phyloP scores from a whole-genome alignment of 2,888 invertebrate species.

The Calliscelio sp. region DNA sequence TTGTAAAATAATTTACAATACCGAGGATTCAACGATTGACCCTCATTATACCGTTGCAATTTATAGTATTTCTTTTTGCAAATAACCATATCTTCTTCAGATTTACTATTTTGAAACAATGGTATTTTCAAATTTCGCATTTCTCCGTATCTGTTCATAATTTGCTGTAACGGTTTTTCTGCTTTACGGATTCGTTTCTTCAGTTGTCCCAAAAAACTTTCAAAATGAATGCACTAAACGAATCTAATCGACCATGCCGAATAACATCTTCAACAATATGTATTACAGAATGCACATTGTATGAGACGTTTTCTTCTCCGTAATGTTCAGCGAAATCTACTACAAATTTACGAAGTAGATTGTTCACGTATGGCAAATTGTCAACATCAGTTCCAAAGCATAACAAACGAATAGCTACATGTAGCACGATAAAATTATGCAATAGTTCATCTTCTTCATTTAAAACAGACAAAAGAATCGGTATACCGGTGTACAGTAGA shows the following conservation, averaged over 20 bases:
- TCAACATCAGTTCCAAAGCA: background rate
- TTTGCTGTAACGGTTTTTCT: constrained; percentile 35
- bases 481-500: constrained; percentile 76
- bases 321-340: constrained; percentile 8
- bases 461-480: constrained; percentile 72
- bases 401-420: constrained; percentile 65
- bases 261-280: constrained; percentile 26
- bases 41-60: constrained; percentile 20
- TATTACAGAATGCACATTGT: no score
- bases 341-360: constrained; percentile 24
- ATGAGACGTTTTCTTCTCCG: constrained; percentile 39
- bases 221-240: constrained; percentile 42
- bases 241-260: constrained; percentile 18
- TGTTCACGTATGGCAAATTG: constrained; percentile 20
- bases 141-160: constrained; percentile 38
- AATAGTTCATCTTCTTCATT: constrained; percentile 47
- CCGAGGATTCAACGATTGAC: constrained; percentile 21
- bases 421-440: constrained; percentile 72
- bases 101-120: background rate
- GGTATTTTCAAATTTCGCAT: constrained; percentile 30
- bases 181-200: constrained; percentile 37
- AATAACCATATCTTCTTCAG: background rate
- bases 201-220: constrained; percentile 25
- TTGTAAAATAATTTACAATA: background rate
- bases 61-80: constrained; percentile 31